These are phyloP conservation scores for Plotosus lineatus DNA, from an alignment of 2,113 vertebrate species.

Conservation along the genomic window DNA sequence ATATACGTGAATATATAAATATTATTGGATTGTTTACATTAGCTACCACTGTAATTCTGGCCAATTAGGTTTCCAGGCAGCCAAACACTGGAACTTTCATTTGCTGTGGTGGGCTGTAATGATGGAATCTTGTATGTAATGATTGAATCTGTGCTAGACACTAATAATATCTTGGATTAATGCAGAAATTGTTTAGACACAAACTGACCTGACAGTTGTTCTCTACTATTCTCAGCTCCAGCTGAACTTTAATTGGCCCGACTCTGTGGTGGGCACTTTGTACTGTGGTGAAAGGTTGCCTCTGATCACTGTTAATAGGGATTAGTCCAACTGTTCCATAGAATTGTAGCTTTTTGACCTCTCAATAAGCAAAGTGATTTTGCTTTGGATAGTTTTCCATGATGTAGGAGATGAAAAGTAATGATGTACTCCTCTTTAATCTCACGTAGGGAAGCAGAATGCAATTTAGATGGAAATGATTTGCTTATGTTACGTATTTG, in stretches of 20 bases:
- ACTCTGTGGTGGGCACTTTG: not conserved
- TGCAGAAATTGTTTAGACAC: not conserved
- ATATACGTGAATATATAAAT: too few relatives aligned
- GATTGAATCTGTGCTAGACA: not conserved
- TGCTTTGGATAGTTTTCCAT: constrained; percentile 1
- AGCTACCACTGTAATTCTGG: not conserved
- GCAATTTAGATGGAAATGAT: not conserved
- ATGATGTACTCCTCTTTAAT: constrained; percentile 17
- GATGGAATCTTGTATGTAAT: not conserved
- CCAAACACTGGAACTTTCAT: not conserved
- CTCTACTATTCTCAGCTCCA: not conserved
- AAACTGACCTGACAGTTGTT: not conserved
- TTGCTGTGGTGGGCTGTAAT: not conserved
- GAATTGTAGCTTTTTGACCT: not conserved
- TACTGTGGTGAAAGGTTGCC: not conserved
- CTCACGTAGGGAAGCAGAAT: constrained; percentile 6
- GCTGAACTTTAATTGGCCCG: not conserved
- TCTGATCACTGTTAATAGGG: constrained; percentile 20
- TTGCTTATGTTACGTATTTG: not conserved
- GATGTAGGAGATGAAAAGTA: not conserved
- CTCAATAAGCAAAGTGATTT: constrained; percentile 18
- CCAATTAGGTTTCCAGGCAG: not conserved
- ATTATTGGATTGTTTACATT: not conserved
- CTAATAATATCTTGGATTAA: not conserved
- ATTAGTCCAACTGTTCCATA: constrained; percentile 29